Conservation (phyloP, 2,797 vertebrate species). For the Anabacerthia variegaticeps region DNA sequence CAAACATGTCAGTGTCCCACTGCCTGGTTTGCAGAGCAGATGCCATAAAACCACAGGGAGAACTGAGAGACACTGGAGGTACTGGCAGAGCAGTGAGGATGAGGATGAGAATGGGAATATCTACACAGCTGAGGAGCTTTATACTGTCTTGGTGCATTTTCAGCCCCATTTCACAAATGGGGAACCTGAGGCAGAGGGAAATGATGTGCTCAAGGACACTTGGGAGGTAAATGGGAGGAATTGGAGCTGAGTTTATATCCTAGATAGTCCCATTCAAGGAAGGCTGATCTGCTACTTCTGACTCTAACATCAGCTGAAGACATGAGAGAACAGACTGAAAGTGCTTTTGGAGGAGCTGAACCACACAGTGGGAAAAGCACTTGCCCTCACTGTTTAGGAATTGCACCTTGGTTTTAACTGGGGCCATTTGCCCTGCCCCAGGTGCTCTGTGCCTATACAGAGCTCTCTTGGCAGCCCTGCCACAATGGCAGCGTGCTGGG, state of each 20-base stretch:
- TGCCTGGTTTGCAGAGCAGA: not conserved
- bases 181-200: not conserved
- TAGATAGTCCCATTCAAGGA: not conserved
- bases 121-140: not conserved
- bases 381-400: not conserved
- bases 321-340: not conserved
- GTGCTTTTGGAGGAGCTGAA: not conserved
- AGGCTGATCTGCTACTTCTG: not conserved
- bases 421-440: not conserved
- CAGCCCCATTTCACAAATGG: not conserved
- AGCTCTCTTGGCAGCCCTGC: not conserved
- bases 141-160: accelerated
- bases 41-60: not conserved
- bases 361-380: not conserved
- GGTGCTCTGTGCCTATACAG: accelerated
- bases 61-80: accelerated
- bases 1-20: not conserved
- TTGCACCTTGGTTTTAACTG: not conserved
- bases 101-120: not conserved
- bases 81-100: not conserved
- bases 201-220: not conserved
- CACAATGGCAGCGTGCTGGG: accelerated
- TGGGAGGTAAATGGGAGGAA: not conserved
- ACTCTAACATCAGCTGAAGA: not conserved
- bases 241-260: not conserved